Percentiles rank a stretch among this genome's conserved stretches.
phyloP scores from a whole-genome alignment of 30 jellyfish, hydroid and myxozoan genomes.

The Turritopsis dohrnii region DNA sequence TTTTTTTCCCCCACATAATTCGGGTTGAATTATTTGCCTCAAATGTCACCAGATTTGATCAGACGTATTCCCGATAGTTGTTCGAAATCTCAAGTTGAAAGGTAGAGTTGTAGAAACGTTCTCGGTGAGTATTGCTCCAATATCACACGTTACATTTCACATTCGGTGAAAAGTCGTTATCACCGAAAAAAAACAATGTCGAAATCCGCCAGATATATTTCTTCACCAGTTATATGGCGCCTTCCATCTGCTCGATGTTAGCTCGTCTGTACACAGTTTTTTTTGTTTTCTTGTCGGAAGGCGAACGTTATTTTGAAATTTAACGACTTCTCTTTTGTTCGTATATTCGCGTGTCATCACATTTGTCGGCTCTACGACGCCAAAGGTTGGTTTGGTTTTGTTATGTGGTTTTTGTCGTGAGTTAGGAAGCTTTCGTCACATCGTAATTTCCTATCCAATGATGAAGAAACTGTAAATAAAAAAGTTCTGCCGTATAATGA shows the following conservation, averaged over 20 bases:
- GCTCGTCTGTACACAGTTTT: not conserved
- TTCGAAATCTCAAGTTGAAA: too few relatives aligned
- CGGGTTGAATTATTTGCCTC: too few relatives aligned
- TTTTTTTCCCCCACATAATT: too few relatives aligned
- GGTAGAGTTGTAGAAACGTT: not conserved
- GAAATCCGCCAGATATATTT: not conserved
- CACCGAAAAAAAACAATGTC: not conserved
- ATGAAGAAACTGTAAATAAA: too few relatives aligned
- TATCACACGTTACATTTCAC: not conserved
- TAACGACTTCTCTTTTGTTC: not conserved
- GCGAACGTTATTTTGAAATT: not conserved
- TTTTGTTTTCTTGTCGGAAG: not conserved
- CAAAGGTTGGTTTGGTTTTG: not conserved
- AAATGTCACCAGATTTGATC: too few relatives aligned
- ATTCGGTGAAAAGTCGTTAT: not conserved
- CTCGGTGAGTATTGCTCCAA: not conserved
- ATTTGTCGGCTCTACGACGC: not conserved
- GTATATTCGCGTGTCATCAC: not conserved
- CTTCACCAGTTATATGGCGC: not conserved
- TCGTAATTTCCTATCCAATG: not conserved
- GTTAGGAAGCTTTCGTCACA: not conserved
- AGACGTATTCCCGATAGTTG: too few relatives aligned
- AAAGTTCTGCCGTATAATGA: too few relatives aligned
- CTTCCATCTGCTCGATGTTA: not conserved
- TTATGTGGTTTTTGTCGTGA: not conserved